Evolutionary conservation across 1,140 invertebrate species (phyloP), one percentile per base, ranked within the genome.

Genomic region (Ctenoplectra terminalis): DNA sequence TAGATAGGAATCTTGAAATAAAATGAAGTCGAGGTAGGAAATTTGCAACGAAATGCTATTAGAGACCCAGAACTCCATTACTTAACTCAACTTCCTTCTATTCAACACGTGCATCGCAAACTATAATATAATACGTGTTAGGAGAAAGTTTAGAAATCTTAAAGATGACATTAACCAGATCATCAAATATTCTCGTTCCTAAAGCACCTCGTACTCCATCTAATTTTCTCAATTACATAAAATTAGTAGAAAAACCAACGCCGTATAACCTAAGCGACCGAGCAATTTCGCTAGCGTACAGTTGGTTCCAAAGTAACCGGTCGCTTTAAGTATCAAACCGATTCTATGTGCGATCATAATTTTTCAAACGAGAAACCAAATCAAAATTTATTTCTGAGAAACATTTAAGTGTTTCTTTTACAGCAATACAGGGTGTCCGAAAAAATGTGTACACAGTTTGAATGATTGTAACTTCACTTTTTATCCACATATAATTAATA

Each of bases 91-190:
- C 56, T 60, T 60, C 58, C 29, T 60, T 13, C 15, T 34, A 34
- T 5, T 8, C 31, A 3, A 5, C 29, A 9, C 56, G 29, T 20
- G 56, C 15, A 58, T 31, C 29, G 29, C 29, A 2, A 29, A 58
- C 56, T 8, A 26, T n/a, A 56, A 56, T 56, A 17, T 60, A 60
- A 60, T 29, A 8, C 20, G 15, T 60, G 58, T 31, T 9, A 4
- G 29, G 29, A 60, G 58, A 60, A 60, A 60, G 58, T 60, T 60
- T 60, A 60, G 29, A 60, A 60, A 60, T 17, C 29, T 26, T 4
- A 17, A 60, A 34, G 56, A 58, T 58, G 56, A 58, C 56, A 58
- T 58, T 58, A 26, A 29, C 56, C 56, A 29, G 26, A 58, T 58
- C 56, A 17, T 29, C 26, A 17, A 60, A 60, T 60, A 29, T 31